phyloP scores from a whole-genome alignment of 2,113 vertebrate genomes.

The Scopus umbretta region DNA sequence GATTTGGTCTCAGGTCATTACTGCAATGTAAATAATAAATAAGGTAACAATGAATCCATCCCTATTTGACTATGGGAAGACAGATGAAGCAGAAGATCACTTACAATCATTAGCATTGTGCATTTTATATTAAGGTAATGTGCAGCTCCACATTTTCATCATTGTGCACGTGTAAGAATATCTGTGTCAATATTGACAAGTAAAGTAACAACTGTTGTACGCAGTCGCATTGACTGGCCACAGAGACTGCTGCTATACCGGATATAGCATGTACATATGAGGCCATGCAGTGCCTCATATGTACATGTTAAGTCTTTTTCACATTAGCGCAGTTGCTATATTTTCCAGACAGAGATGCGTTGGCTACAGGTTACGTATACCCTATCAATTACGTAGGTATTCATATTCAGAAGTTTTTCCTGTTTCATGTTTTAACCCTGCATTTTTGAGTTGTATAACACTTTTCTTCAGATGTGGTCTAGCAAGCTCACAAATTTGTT shows the following conservation, averaged over 20 bases:
- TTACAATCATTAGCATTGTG: not conserved
- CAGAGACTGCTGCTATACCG: not conserved
- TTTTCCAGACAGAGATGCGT: not conserved
- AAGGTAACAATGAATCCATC: not conserved
- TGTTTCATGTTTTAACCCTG: not conserved
- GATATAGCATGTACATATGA: no score
- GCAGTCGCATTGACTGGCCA: not conserved
- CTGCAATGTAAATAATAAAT: not conserved
- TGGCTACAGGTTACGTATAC: not conserved
- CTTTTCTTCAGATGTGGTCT: not conserved
- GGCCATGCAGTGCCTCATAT: not conserved
- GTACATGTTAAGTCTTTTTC: not conserved
- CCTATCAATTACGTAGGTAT: not conserved
- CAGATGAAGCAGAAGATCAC: not conserved
- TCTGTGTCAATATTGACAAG: not conserved
- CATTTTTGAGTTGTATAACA: not conserved
- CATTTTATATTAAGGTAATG: not conserved
- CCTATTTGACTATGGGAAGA: accelerated
- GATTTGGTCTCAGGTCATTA: not conserved
- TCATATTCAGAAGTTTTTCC: not conserved
- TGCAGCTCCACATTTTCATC: not conserved
- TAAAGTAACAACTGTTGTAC: not conserved
- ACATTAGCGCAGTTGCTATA: not conserved
- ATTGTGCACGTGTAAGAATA: not conserved
- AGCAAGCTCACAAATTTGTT: not conserved